Base-by-base conservation (phyloP, 2,797 vertebrate genomes). In the Mustela erminea region DNA sequence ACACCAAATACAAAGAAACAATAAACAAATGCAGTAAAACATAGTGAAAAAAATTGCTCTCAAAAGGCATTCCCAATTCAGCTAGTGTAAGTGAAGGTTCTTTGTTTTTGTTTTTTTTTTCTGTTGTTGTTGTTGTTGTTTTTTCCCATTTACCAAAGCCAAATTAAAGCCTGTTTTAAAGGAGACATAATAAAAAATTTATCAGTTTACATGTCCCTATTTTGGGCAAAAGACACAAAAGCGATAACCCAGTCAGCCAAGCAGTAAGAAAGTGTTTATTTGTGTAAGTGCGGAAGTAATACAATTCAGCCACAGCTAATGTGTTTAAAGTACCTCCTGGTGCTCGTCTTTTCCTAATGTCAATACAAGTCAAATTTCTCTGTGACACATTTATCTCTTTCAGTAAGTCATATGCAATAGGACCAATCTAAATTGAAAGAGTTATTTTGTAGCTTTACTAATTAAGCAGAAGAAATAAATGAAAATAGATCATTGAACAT, bases 121-220 rank as follows among this genome's bases (percentile, higher is more conserved):
- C n/a, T 38, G 4, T 38, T 49, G 49, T 52, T 52, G 4, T 52
- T 18, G 15, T 18, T 52, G 4, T 52, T 49, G 49, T 72, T 81
- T 49, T 38, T 62, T 54, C 41, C 75, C 80, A 4, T 82, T 87
- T 87, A 52, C 58, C 23, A 49, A 81, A 86, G 25, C 49, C 58
- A 91, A 87, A 94, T 52, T 68, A 68, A 96, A 93, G 23, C 27
- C 41, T 29, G n/a, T 66, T 93, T 90, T 72, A 82, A 64, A 62
- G 41, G 32, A 66, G 20, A 94, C 2, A 18, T 58, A 91, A 91
- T 49, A 41, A 91, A 94, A 87, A 82, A n/a, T 58, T 75, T 64
- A 64, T 75, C 54, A 32, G 49, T 46, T 74, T 90, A 32, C 20
- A 64, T 46, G 4, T 68, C 74, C 10, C 11, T 84, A 27, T 74